Conservation (phyloP, 2,888 invertebrate genomes). For the Cenopis cana region DNA sequence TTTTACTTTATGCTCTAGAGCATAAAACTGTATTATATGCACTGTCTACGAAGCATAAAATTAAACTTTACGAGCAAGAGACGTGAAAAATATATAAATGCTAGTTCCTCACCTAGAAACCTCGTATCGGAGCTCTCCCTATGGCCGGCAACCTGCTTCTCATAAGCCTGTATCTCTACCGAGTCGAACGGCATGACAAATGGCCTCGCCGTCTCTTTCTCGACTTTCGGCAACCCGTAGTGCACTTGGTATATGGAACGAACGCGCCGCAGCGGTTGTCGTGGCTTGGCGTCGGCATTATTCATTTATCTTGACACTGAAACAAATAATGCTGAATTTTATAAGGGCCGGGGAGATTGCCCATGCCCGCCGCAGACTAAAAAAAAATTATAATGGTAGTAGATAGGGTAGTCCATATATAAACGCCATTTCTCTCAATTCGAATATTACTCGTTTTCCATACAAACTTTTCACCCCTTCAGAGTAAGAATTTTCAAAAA, state of each 20-base stretch:
- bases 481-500: no score
- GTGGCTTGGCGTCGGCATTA: conserved; percentile 61
- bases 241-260: conserved; percentile 75
- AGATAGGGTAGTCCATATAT: no score
- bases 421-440: no score
- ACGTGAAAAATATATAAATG: background rate
- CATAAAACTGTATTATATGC: no score
- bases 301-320: conserved; percentile 71
- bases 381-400: no score
- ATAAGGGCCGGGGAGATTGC: background rate
- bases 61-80: no score
- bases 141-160: conserved; percentile 74
- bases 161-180: conserved; percentile 65
- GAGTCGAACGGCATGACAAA: conserved; percentile 56
- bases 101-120: background rate
- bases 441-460: no score
- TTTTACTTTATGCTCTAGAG: no score
- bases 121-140: conserved; percentile 48
- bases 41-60: no score
- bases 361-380: no score
- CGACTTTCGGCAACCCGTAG: conserved; percentile 63
- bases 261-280: conserved; percentile 59
- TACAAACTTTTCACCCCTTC: no score
- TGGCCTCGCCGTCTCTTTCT: conserved; percentile 67
- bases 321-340: conserved; percentile 43